phyloP scores from a whole-genome alignment of 2,888 invertebrate genomes.

The Pherbina coryleti region DNA sequence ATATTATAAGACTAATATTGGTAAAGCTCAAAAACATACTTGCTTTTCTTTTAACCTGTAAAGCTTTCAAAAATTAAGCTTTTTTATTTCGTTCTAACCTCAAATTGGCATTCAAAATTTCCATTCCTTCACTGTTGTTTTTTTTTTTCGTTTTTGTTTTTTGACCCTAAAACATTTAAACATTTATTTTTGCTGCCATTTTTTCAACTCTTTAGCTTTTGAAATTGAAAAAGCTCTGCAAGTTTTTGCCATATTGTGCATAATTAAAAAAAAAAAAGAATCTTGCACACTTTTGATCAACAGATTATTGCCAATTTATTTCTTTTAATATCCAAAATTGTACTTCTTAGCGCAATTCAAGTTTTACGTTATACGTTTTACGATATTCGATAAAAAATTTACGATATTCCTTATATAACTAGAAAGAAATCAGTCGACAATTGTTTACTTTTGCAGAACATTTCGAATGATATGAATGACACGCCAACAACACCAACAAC shows the following conservation, averaged over 20 bases:
- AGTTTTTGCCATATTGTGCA: slow-evolving; percentile 41
- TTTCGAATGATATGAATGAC: slow-evolving; percentile 63
- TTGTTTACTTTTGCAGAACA: slow-evolving; percentile 71
- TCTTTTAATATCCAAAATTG: neutral
- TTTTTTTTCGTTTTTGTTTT: slow-evolving; percentile 9
- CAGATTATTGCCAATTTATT: slow-evolving; percentile 15
- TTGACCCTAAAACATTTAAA: slow-evolving; percentile 12
- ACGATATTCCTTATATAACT: slow-evolving; percentile 35
- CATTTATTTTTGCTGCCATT: neutral
- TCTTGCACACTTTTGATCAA: neutral
- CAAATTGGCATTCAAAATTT: slow-evolving; percentile 26
- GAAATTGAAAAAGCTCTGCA: slow-evolving; percentile 41
- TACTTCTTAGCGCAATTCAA: slow-evolving; percentile 1
- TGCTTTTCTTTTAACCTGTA: neutral
- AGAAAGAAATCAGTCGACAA: slow-evolving; percentile 70
- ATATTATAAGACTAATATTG: neutral
- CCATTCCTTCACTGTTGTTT: slow-evolving; percentile 21
- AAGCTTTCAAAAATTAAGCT: neutral
- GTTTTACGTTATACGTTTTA: slow-evolving; percentile 4
- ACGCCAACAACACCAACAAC: slow-evolving; percentile 44
- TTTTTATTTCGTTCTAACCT: neutral
- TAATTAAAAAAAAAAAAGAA: neutral
- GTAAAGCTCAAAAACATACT: neutral
- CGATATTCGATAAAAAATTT: neutral
- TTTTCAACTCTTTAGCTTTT: slow-evolving; percentile 35